Evolutionary conservation across 2,888 invertebrate species (phyloP).

Genomic region (Alloplasta piceator): DNA sequence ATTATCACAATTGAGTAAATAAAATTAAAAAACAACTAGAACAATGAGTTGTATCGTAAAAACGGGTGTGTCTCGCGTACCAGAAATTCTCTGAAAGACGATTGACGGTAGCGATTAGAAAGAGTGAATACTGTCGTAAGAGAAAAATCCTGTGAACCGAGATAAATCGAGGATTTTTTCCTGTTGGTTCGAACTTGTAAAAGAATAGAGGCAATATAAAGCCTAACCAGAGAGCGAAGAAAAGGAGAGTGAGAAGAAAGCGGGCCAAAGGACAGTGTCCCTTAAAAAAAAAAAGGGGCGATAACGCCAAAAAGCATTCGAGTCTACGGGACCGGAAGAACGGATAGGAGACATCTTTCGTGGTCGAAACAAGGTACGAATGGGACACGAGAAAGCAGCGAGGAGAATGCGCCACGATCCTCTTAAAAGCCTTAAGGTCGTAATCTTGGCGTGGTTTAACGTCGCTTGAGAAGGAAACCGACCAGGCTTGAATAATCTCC

Average conservation of each 20-base stretch:
- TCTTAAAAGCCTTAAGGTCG: slow-evolving; percentile 37
- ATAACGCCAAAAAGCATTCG: too few species aligned
- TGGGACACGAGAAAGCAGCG: slow-evolving; percentile 5
- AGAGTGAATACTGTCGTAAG: too few species aligned
- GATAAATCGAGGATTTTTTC: slow-evolving; percentile 6
- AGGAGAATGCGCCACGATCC: not conserved
- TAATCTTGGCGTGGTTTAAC: slow-evolving; percentile 25
- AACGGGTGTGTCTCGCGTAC: too few species aligned
- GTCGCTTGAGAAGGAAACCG: slow-evolving; percentile 26
- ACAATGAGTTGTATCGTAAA: too few species aligned
- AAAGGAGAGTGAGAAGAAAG: too few species aligned
- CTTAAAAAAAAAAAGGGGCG: too few species aligned
- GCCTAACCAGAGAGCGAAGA: too few species aligned
- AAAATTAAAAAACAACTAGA: too few species aligned
- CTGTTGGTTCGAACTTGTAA: slow-evolving; percentile 2
- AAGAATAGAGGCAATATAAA: not conserved
- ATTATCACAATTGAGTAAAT: too few species aligned
- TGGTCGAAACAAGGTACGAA: slow-evolving; percentile 16
- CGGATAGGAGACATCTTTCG: slow-evolving; percentile 3
- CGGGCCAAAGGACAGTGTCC: too few species aligned
- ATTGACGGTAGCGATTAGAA: too few species aligned
- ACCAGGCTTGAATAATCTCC: slow-evolving; percentile 12
- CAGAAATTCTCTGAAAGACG: too few species aligned
- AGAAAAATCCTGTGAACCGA: not conserved
- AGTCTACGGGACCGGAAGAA: slow-evolving; percentile 31